phyloP scores from a whole-genome alignment of 1,140 invertebrate genomes.

The Heterodera schachtii region DNA sequence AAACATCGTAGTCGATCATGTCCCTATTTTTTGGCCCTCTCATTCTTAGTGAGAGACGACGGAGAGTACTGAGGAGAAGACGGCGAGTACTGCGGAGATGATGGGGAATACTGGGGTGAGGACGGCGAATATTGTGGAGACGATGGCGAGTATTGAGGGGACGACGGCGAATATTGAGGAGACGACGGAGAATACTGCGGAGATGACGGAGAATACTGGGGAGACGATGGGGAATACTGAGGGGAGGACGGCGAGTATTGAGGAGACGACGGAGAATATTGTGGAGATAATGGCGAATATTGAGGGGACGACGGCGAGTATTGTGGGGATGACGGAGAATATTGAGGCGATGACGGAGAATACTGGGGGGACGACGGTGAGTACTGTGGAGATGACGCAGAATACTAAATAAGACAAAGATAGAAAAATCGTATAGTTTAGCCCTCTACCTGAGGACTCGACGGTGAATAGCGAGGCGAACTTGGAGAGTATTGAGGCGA shows the following conservation, averaged over 20 bases:
- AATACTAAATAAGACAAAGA: conserved; percentile 38
- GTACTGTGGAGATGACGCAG: conserved; percentile 73
- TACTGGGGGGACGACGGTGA: conserved; percentile 69
- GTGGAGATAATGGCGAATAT: conserved; percentile 70
- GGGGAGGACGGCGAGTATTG: conserved; percentile 76
- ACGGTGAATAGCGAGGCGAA: conserved; percentile 68
- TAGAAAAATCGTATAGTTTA: neutral
- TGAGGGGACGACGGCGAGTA: conserved; percentile 70
- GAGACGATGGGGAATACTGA: conserved; percentile 70
- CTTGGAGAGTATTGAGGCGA: conserved; percentile 66
- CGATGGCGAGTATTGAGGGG: conserved; percentile 37
- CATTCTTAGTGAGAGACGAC: conserved; percentile 27
- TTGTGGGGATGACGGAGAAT: conserved; percentile 70
- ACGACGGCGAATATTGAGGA: conserved; percentile 53
- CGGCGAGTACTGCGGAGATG: conserved; percentile 43
- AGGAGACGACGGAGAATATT: conserved; percentile 41
- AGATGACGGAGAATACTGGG: conserved; percentile 70
- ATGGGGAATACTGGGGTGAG: conserved; percentile 18
- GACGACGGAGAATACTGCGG: conserved; percentile 55
- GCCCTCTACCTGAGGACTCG: conserved; percentile 22
- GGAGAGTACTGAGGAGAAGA: conserved; percentile 49
- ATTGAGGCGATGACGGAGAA: conserved; percentile 58
- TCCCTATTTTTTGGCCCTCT: too few species aligned
- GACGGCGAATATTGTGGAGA: conserved; percentile 27
- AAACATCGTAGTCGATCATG: too few species aligned